Evolutionary conservation across 2,113 vertebrate genomes (phyloP).

Genomic region (Conger conger): DNA sequence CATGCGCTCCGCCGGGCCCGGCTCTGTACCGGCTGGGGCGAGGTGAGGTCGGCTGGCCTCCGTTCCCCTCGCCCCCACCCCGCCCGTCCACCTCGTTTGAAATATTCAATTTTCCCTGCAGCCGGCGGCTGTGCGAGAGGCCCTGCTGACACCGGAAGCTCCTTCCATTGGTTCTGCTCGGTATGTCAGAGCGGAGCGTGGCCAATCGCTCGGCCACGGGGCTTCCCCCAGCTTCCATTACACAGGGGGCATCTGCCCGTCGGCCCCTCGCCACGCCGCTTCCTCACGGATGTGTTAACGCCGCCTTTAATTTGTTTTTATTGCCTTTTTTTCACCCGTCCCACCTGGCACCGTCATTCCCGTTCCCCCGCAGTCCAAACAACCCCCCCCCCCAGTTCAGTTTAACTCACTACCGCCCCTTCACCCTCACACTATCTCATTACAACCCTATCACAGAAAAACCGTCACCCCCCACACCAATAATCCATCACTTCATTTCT

Average conservation of each 20-base stretch:
- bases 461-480: too few species aligned
- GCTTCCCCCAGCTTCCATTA: slow-evolving; percentile 56
- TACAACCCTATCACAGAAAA: neutral
- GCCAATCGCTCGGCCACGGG: slow-evolving; percentile 64
- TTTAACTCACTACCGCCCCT: neutral
- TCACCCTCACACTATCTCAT: slow-evolving; percentile 22
- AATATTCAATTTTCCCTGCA: slow-evolving; percentile 65
- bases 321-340: slow-evolving; percentile 40
- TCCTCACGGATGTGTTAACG: slow-evolving; percentile 68
- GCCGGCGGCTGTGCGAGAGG: slow-evolving; percentile 53
- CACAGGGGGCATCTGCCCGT: slow-evolving; percentile 29
- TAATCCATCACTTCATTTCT: neutral
- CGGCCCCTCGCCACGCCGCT: slow-evolving; percentile 36
- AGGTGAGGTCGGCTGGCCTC: neutral
- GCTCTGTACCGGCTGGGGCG: neutral
- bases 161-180: slow-evolving; percentile 67
- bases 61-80: slow-evolving; percentile 18
- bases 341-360: slow-evolving; percentile 66
- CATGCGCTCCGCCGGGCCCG: neutral
- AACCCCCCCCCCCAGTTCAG: neutral
- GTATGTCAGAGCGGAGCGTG: slow-evolving; percentile 64
- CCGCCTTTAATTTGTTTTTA: slow-evolving; percentile 68
- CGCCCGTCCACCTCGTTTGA: slow-evolving; percentile 41
- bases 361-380: slow-evolving; percentile 39
- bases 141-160: slow-evolving; percentile 68